Evolutionary conservation across 1,140 invertebrate species (phyloP), one percentile per base, ranked within the genome.

Genomic region (Zaprionus tsacasi): DNA sequence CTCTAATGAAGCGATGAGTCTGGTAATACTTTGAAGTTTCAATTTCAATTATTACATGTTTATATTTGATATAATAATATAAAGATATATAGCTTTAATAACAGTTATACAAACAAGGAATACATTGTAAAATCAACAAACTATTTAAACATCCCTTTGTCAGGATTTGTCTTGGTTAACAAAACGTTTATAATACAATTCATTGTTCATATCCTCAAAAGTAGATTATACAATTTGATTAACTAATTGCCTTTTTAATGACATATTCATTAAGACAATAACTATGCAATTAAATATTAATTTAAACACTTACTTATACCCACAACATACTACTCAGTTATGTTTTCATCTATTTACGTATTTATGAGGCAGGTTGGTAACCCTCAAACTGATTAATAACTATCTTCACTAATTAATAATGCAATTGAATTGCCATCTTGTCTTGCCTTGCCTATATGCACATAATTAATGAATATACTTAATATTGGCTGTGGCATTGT

Each of bases 331-430:
- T 35, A 11, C 45, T 21, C 45, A 50, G 17, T 45, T 45, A 25
- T 25, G 45, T 17, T 21, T 11, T 48, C n/a, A 50, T 25, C n/a
- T 50, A 12, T 25, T 50, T 11, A 11, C 15, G 5, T 50, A 50
- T 50, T 50, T 50, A 50, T 21, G 6, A 21, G 45, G 4, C 45
- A 50, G 38, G 4, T 25, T 17, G 45, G 8, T 50, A 17, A 10
- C 11, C 45, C 45, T 35, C 25, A 57, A 33, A 43, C 55, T 45
- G 36, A 57, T 65, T 40, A 59, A 59, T 45, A 21, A 21, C 15
- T 25, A 52, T 40, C 56, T 15, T 10, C 25, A 4, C 59, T 52
- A 40, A 70, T 74, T 63, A 52, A 52, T 68, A 69, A 69, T 69
- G 56, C 55, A 57, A 27, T 58, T 25, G 30, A 50, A 45, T 57